Evolutionary conservation across 2,888 invertebrate genomes (phyloP).

Genomic region (Agonopterix arenella): DNA sequence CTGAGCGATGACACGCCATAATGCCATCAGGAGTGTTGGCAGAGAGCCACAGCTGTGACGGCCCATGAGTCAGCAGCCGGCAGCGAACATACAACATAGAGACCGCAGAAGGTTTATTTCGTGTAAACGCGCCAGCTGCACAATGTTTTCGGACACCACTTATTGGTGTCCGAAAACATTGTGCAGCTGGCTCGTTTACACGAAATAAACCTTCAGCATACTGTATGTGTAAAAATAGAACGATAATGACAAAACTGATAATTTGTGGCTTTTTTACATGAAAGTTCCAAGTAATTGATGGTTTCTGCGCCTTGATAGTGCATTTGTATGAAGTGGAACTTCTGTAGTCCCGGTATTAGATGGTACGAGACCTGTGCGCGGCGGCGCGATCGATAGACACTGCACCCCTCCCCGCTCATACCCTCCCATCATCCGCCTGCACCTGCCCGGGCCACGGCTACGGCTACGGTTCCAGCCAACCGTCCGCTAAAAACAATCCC

Average conservation of each 20-base stretch:
- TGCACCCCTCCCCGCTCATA: constrained; percentile 43
- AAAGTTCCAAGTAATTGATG: too few relatives aligned
- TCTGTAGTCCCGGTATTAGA: neutral
- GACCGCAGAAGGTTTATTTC: neutral
- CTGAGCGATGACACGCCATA: constrained; percentile 41
- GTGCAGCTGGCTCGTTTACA: too few relatives aligned
- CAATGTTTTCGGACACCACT: too few relatives aligned
- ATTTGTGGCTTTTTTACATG: too few relatives aligned
- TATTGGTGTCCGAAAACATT: too few relatives aligned
- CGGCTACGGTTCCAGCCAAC: constrained; percentile 27
- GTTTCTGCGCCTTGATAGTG: too few relatives aligned
- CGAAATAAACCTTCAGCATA: too few relatives aligned
- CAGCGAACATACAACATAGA: neutral
- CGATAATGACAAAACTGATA: too few relatives aligned
- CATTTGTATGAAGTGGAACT: neutral
- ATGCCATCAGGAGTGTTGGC: constrained; percentile 57
- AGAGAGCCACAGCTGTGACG: constrained; percentile 49
- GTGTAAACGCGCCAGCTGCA: too few relatives aligned
- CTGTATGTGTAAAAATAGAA: too few relatives aligned
- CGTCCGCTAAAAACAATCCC: constrained; percentile 30
- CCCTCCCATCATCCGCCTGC: constrained; percentile 33
- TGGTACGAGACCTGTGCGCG: constrained; percentile 23
- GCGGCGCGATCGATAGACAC: constrained; percentile 69
- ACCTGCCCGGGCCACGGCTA: constrained; percentile 39
- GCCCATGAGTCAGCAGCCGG: constrained; percentile 22